Conservation (phyloP, 1,140 invertebrate species). For the Ips typographus region DNA sequence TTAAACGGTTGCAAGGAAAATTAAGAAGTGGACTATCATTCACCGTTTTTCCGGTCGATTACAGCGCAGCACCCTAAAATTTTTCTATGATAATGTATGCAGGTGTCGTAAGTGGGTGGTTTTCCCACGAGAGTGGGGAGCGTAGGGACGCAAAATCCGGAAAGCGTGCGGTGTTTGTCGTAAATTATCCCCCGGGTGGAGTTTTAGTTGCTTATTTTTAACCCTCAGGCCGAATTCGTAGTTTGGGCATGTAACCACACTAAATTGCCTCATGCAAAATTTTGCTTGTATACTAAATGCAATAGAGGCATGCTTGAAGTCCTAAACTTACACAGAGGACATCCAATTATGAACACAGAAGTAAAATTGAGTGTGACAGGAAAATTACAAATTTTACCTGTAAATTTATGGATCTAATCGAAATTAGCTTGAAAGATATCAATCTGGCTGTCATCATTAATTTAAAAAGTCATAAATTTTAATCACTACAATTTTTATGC, state of each 20-base stretch:
- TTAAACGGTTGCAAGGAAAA: background rate
- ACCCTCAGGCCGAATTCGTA: background rate
- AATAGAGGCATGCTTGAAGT: no score
- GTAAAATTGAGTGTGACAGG: no score
- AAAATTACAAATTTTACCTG: no score
- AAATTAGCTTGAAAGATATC: no score
- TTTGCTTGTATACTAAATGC: no score
- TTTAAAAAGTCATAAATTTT: no score
- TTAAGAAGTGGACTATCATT: background rate
- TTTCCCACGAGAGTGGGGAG: conserved; percentile 5
- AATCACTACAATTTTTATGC: no score
- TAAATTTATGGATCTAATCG: no score
- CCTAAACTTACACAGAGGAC: no score
- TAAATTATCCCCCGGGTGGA: conserved; percentile 1
- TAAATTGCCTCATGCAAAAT: background rate
- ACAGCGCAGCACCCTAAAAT: background rate
- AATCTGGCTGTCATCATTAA: no score
- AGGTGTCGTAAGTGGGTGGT: conserved; percentile 6
- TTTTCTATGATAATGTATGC: conserved; percentile 4
- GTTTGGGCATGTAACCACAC: background rate
- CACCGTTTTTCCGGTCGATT: conserved; percentile 5
- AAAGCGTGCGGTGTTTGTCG: conserved; percentile 9
- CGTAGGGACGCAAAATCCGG: conserved; percentile 5
- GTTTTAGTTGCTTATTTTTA: conserved; percentile 7
- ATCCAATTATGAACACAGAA: no score